phyloP scores from a whole-genome alignment of 1,140 invertebrate species.

The Magallana ariakensis region DNA sequence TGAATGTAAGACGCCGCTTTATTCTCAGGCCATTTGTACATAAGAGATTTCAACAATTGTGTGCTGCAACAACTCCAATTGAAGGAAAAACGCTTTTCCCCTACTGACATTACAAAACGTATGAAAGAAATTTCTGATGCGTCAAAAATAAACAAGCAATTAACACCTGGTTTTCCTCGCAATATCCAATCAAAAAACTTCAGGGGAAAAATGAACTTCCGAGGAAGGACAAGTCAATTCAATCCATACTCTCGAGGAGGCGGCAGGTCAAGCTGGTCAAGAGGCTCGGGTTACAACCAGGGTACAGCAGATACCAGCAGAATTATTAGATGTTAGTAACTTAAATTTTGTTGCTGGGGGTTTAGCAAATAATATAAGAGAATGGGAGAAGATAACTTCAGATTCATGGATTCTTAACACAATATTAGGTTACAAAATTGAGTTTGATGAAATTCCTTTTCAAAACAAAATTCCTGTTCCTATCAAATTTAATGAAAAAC shows the following conservation, averaged over 20 bases:
- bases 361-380: neutral
- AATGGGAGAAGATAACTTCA: neutral
- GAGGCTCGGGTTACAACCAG: neutral
- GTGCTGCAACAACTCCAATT: neutral
- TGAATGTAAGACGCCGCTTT: neutral
- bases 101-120: slow-evolving; percentile 7
- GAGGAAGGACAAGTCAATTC: neutral
- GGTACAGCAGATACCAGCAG: neutral
- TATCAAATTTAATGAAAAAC: neutral
- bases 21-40: neutral
- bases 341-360: neutral
- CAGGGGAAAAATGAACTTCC: slow-evolving; percentile 38
- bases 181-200: neutral
- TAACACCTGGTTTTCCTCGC: too few species aligned
- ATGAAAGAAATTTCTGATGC: slow-evolving; percentile 43
- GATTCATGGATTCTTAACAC: neutral
- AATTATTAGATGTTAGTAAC: neutral
- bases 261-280: neutral
- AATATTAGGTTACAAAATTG: neutral
- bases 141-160: too few species aligned
- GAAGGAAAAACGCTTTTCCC: neutral
- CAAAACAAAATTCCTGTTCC: neutral
- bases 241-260: neutral
- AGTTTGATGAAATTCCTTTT: neutral
- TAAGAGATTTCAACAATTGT: neutral